These are phyloP conservation scores for Castor canadensis DNA, from an alignment of 2,113 vertebrate genomes.

Conservation along the genomic window DNA sequence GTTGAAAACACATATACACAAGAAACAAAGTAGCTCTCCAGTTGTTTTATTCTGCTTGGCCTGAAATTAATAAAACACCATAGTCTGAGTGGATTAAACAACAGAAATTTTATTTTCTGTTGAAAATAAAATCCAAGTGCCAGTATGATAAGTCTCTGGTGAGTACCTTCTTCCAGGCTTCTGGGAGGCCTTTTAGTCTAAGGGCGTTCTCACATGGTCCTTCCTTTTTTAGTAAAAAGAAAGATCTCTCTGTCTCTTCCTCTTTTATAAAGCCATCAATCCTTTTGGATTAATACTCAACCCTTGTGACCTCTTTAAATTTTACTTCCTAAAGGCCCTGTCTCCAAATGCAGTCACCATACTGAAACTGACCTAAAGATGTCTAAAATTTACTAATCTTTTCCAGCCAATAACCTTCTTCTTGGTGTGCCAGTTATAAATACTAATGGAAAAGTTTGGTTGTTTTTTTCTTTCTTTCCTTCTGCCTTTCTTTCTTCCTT, in stretches of 20 bases:
- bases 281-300: background rate
- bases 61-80: background rate
- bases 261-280: background rate
- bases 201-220: background rate
- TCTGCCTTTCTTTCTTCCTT: too few relatives aligned
- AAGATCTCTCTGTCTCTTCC: background rate
- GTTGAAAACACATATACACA: background rate
- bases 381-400: background rate
- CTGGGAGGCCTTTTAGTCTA: background rate
- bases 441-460: background rate
- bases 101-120: background rate
- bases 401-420: background rate
- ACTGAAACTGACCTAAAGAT: background rate
- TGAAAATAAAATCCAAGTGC: rapidly evolving
- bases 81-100: background rate
- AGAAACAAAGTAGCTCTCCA: background rate
- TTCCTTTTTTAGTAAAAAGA: background rate
- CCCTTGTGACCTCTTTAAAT: background rate
- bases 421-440: background rate
- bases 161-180: background rate
- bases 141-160: too few relatives aligned
- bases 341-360: background rate
- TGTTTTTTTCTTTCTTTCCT: background rate
- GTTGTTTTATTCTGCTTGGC: background rate
- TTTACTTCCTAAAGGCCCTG: background rate